Evolutionary conservation across 2,888 invertebrate species (phyloP), one percentile per base, ranked within the genome.

Genomic region (Scaptomyza caliginosa): DNA sequence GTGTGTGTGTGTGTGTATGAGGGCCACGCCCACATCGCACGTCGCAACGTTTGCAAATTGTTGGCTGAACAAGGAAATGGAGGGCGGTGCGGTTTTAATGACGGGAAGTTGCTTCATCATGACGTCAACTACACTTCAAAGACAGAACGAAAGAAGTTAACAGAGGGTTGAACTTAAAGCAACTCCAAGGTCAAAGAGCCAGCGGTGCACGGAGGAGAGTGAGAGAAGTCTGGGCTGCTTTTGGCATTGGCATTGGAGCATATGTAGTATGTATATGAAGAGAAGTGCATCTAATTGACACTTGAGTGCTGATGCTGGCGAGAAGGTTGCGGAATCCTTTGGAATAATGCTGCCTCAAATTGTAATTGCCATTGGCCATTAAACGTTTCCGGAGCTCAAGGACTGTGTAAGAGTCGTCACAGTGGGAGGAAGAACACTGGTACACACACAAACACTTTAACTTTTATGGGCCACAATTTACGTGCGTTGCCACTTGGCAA

Each of bases 271-370:
- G 49, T 48, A 51, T 57, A 46, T 58, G 56, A 63, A 57, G 65
- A 63, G 77, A 85, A 85, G 80, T 80, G 80, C 80, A 80, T 82
- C 83, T 80, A 80, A 85, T 85, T 80, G 80, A 85, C 83, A 80
- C 80, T 85, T 63, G 80, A 80, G 82, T 58, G 69, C 63, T 75
- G n/a, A n/a, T n/a, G 72, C 74, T 65, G 36, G 60, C 50, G 46
- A 66, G 69, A 51, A 56, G 67, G 67, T 63, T 81, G 67, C 30
- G 54, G 54, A 71, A 71, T 58, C 71, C 67, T 45, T 64, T 70
- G 64, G 56, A 63, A 48, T 59, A 60, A 54, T 52, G 36, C 46
- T 46, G 17, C 50, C 74, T 74, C 59, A 73, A 73, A 73, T 74
- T 73, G 72, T 74, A 73, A 73, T 73, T 73, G 72, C 72, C 74